Evolutionary conservation across 2,888 invertebrate species (phyloP), one percentile per base, ranked within the genome.

Genomic region (Encarsia formosa): DNA sequence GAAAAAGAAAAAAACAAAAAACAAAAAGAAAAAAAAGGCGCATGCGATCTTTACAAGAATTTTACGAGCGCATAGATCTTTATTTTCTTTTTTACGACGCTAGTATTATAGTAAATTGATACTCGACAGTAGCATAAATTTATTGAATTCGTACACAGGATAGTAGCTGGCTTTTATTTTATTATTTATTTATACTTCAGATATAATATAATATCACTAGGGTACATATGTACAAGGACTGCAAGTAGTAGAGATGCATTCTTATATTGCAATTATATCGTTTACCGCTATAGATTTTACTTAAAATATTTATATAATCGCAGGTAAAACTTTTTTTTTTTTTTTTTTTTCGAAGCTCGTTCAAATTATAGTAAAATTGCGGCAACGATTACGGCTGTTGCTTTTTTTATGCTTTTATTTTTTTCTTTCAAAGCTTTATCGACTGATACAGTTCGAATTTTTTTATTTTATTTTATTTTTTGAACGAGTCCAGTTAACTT

Each of bases 151-250:
- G 67, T 69, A 68, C 66, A 66, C 67, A 70, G 66, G 65, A 67
- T 67, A 69, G 61, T 63, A 60, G 62, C 38, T 42, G 43, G 46
- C 15, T 32, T 56, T 51, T 35, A 42, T 38, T 37, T 52, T 35
- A 26, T 53, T 44, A 35, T 48, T 52, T 67, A 65, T 68, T 64
- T 67, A 65, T 68, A 67, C n/a, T 66, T 60, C 63, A 61, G 66
- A 65, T 64, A 63, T 68, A 67, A 65, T 68, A 66, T 70, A 67
- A 65, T 71, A 71, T 72, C 69, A 69, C 70, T 73, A 71, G 69
- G 73, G 70, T 70, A 71, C 70, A 70, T 73, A 73, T 73, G 63
- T 73, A 73, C 73, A 73, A 40, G 63, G 64, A 62, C 65, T 63
- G 70, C 68, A 66, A 66, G 63, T 67, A 65, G 61, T 66, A 56